phyloP scores from a whole-genome alignment of 2,113 vertebrate genomes.

The Tetrax tetrax region DNA sequence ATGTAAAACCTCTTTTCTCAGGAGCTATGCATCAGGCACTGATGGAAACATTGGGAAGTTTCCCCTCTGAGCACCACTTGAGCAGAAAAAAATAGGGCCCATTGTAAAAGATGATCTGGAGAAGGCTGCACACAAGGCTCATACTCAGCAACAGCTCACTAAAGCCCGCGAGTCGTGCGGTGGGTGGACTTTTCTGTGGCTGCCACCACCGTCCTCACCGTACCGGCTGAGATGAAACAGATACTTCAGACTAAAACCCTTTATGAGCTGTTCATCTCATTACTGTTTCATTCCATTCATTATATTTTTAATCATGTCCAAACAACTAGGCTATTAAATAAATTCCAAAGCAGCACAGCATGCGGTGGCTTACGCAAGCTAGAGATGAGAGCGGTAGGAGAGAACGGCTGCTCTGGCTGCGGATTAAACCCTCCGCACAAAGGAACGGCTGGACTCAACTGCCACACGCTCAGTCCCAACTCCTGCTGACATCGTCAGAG shows the following conservation, averaged over 20 bases:
- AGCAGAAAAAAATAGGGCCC: not conserved
- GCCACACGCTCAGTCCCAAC: not conserved
- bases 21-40: not conserved
- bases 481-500: not conserved
- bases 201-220: not conserved
- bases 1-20: not conserved
- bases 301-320: slow-evolving; percentile 28
- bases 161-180: not conserved
- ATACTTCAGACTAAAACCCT: not conserved
- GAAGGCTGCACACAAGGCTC: not conserved
- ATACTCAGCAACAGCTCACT: not conserved
- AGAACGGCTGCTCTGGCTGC: not conserved
- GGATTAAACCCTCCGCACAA: not conserved
- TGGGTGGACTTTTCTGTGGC: not conserved
- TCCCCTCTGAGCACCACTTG: not conserved
- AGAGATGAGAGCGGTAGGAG: not conserved
- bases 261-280: not conserved
- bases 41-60: not conserved
- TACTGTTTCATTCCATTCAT: not conserved
- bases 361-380: not conserved
- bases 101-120: not conserved
- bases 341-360: slow-evolving; percentile 8
- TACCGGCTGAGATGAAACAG: not conserved
- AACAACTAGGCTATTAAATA: slow-evolving; percentile 9
- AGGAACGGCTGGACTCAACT: not conserved